Base-by-base conservation (phyloP, 2,113 vertebrate genomes). In the Cynocephalus volans region DNA sequence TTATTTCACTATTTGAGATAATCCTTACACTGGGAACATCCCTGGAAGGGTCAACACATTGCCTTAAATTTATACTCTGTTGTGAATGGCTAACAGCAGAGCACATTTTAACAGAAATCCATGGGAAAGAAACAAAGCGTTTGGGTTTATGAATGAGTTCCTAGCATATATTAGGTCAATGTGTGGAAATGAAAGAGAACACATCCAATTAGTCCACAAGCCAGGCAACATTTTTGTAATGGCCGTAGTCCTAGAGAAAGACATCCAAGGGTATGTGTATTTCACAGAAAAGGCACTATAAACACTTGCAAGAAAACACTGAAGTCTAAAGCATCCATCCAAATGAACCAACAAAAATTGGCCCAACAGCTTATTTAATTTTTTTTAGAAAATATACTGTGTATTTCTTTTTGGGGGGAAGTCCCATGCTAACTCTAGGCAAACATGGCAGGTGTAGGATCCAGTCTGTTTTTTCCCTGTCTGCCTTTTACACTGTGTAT, bases 1-100 rank as follows among this genome's bases (percentile, higher is more conserved):
- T 33, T 23, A 76, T 90, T 75, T 93, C 45, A 54, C 36, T 64
- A n/a, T 90, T 80, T 76, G 67, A 94, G 89, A 79, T 14, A 54
- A 36, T 85, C 8, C 9, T 69, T 7, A 77, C 23, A 19, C 45
- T 45, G 28, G 31, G n/a, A 75, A 60, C 58, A 67, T 86, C 13
- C 73, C 45, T 58, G 4, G 23, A 76, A 67, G 14, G 19, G 69
- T 89, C 18, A 96, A 93, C 1, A n/a, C 23, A 11, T 28, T n/a
- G 85, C 82, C 28, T 92, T 85, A 94, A 76, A 41, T 77, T 77
- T 77, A 54, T 70, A 62, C 23, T 93, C 23, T 83, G 10, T 60
- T 73, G 58, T 90, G 58, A 84, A 69, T 64, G 84, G 60, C 45
- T 83, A 65, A 90, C 10, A 33, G 18, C 9, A 60, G 67, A 60